Evolutionary conservation across 2,113 vertebrate species (phyloP), one percentile per base, ranked within the genome.

Genomic region (Apaloderma vittatum): DNA sequence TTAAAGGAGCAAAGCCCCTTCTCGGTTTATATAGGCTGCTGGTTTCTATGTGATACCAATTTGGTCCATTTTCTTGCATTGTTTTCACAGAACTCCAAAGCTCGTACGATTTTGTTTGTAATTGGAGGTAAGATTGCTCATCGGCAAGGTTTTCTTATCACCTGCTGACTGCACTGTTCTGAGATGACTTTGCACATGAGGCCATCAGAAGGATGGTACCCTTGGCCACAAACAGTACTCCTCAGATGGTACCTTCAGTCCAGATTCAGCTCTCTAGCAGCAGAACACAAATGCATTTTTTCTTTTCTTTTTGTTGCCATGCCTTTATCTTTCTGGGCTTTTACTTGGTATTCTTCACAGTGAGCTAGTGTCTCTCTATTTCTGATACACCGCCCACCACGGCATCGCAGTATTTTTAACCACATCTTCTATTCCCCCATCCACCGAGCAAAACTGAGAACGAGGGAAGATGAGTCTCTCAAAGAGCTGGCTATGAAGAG

Each of bases 351-450:
- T 95, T 88, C 93, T 95, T 94, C 0, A 1, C 92, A 95, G 76
- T 8, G 86, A 95, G 89, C 95, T 65, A 52, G 86, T 89, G 95
- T 95, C 96, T 97, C 93, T 93, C 94, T 97, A 96, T 97, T 97
- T 97, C 93, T 96, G 96, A 90, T 51, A 75, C 68, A 95, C 91
- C 96, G 23, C 95, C 95, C 94, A 96, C 96, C 93, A 27, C 15
- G 32, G 83, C 88, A 92, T 79, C 43, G 3, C 91, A 79, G 77
- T 97, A 94, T 97, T 96, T 97, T 96, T 97, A 97, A 93, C 93
- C 36, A 20, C 86, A 89, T 92, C 86, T 97, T 81, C 90, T 92
- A 18, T 54, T 96, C 88, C 95, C 66, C 63, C 36, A 40, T 89
- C 79, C 79, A 71, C 78, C 0, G 1, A 82, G 88, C 86, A 95